Conservation (phyloP, 2,797 vertebrate genomes). For the Babyrousa celebensis region DNA sequence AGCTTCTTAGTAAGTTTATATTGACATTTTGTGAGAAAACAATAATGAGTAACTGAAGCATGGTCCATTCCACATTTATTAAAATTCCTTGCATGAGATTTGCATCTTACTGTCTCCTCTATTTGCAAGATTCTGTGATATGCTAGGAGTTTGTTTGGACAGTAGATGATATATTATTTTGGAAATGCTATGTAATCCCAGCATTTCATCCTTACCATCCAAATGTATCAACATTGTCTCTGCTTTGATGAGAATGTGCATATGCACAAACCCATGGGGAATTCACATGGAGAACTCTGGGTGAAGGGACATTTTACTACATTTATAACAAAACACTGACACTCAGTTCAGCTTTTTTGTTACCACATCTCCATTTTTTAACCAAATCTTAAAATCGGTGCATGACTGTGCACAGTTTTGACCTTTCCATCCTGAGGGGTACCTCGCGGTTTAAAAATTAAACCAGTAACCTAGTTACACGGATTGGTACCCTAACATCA, state of each 20-base stretch:
- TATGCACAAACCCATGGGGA: neutral
- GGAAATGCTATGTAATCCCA: neutral
- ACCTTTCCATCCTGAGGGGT: neutral
- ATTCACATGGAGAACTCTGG: constrained; percentile 33
- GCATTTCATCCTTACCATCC: neutral
- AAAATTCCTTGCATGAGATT: neutral
- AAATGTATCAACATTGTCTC: neutral
- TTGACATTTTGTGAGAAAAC: constrained; percentile 62
- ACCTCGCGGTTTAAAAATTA: constrained; percentile 34
- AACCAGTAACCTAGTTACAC: neutral
- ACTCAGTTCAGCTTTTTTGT: constrained; percentile 33
- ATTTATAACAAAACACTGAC: neutral
- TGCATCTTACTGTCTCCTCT: neutral
- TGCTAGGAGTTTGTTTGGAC: neutral
- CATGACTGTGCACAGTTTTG: neutral
- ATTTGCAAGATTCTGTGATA: neutral
- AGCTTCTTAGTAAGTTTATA: constrained; percentile 23
- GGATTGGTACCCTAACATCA: neutral
- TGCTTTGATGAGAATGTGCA: neutral
- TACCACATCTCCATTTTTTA: neutral
- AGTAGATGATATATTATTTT: neutral
- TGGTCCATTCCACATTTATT: constrained; percentile 5
- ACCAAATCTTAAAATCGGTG: constrained; percentile 13
- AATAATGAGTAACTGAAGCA: neutral
- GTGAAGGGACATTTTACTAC: neutral